Conservation (phyloP, 2,888 invertebrate species). For the Luffia ferchaultella region DNA sequence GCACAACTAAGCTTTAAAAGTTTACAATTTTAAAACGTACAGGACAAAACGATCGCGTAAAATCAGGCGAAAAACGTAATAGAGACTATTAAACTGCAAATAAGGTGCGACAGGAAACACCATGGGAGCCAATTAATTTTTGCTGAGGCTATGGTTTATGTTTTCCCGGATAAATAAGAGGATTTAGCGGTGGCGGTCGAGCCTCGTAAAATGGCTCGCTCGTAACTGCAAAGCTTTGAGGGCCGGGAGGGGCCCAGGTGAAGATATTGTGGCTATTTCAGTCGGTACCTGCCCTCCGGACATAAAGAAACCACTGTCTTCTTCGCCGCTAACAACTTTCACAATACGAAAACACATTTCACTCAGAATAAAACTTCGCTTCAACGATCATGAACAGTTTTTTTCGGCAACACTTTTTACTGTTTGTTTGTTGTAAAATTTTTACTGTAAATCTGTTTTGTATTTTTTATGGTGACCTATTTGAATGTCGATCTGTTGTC, state of each 20-base stretch:
- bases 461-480: no score
- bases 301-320: not conserved
- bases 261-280: constrained; percentile 6
- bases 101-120: constrained; percentile 46
- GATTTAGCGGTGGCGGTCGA: constrained; percentile 52
- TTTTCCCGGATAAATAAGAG: constrained; percentile 61
- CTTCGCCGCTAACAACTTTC: not conserved
- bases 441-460: no score
- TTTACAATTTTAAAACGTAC: no score
- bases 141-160: constrained; percentile 58
- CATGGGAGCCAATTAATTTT: constrained; percentile 60
- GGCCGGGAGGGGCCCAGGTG: constrained; percentile 2
- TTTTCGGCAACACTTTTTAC: no score
- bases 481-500: no score
- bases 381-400: not conserved
- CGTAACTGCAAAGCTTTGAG: constrained; percentile 26
- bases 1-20: no score
- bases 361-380: not conserved
- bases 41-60: not conserved
- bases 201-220: constrained; percentile 50
- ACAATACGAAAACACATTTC: not conserved
- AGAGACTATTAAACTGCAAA: constrained; percentile 37
- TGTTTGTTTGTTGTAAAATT: no score
- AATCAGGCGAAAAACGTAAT: constrained; percentile 11
- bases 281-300: not conserved